These are phyloP conservation scores for Eurosta solidaginis DNA, from an alignment of 1,140 invertebrate genomes.

Conservation along the genomic window DNA sequence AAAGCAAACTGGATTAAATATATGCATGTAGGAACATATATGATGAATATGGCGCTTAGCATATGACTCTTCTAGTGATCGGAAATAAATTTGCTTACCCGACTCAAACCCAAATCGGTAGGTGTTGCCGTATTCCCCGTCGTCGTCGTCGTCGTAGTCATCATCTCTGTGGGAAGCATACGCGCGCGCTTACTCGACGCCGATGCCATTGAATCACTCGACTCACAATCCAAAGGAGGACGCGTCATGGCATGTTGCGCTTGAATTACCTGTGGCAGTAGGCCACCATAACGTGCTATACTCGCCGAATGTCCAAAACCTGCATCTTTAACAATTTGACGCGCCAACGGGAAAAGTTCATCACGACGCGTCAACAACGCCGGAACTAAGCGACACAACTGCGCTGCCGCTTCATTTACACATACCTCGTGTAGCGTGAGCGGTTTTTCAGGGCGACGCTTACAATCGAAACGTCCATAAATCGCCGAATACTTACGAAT, in stretches of 20 bases:
- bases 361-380: slow-evolving; percentile 88
- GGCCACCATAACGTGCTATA: slow-evolving; percentile 52
- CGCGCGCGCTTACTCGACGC: slow-evolving; percentile 44
- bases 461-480: slow-evolving; percentile 95
- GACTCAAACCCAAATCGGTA: slow-evolving; percentile 43
- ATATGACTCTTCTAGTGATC: slow-evolving; percentile 37
- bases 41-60: slow-evolving; percentile 20
- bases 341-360: slow-evolving; percentile 91
- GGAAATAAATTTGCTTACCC: slow-evolving; percentile 50
- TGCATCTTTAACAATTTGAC: slow-evolving; percentile 91
- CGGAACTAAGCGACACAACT: slow-evolving; percentile 88
- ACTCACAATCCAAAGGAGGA: slow-evolving; percentile 38
- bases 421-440: slow-evolving; percentile 91
- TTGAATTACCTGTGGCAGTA: slow-evolving; percentile 47
- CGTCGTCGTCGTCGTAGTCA: no score
- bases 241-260: slow-evolving; percentile 27
- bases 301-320: slow-evolving; percentile 69
- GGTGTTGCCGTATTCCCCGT: slow-evolving; percentile 34
- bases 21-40: slow-evolving; percentile 37
- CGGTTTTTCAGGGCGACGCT: slow-evolving; percentile 93
- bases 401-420: slow-evolving; percentile 96
- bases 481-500: slow-evolving; percentile 95
- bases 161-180: slow-evolving; percentile 51
- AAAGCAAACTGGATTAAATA: background rate
- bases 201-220: slow-evolving; percentile 41